A percentile compares a stretch with the other conserved stretches of the same genome.
Conservation (phyloP, 2,113 vertebrate species). For the Chascanopsetta lugubris region DNA sequence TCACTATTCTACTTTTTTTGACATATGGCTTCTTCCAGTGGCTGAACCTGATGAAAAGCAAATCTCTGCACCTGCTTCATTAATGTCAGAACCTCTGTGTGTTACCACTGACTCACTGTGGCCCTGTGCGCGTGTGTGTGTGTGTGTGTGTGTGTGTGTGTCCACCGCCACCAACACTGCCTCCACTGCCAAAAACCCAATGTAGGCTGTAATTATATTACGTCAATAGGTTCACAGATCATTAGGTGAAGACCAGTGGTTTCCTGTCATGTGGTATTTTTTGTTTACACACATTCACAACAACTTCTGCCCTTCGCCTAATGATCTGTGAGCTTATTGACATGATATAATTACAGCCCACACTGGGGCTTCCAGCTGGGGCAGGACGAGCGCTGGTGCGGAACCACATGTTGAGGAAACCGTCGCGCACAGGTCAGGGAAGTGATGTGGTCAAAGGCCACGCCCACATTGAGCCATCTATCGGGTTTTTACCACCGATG, state of each 20-base stretch:
- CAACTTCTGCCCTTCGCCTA: not conserved
- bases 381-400: not conserved
- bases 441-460: not conserved
- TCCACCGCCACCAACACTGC: no score
- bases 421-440: not conserved
- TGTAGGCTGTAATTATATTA: constrained; percentile 4
- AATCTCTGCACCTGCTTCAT: not conserved
- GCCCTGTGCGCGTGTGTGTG: not conserved
- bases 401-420: not conserved
- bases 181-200: not conserved
- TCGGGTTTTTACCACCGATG: no score
- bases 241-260: not conserved
- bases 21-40: not conserved
- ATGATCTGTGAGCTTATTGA: not conserved
- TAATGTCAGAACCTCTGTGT: not conserved
- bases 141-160: not conserved
- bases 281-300: not conserved
- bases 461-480: no score
- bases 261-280: not conserved
- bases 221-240: constrained; percentile 1
- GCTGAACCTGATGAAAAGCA: no score
- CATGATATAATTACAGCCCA: constrained; percentile 1
- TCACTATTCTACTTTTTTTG: not conserved
- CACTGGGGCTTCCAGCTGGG: not conserved
- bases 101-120: not conserved